phyloP scores from a whole-genome alignment of 2,113 vertebrate species.

The Varanus komodoensis region DNA sequence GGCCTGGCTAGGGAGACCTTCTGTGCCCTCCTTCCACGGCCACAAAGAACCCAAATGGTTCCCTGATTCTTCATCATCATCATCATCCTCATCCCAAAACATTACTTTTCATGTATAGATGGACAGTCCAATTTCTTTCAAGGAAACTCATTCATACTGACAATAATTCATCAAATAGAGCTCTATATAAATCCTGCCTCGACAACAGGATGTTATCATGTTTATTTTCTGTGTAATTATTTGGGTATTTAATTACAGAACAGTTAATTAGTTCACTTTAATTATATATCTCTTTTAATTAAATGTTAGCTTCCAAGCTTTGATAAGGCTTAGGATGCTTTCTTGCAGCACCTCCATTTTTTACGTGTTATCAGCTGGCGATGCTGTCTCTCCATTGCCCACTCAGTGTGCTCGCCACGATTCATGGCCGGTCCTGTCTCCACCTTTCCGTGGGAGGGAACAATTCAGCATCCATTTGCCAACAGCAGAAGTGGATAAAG shows the following conservation, averaged over 20 bases:
- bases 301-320: slow-evolving; percentile 58
- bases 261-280: slow-evolving; percentile 74
- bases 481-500: background rate
- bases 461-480: background rate
- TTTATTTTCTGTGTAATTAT: slow-evolving; percentile 80
- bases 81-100: too few relatives aligned
- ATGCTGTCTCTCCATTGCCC: background rate
- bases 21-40: background rate
- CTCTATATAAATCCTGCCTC: slow-evolving; percentile 72
- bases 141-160: slow-evolving; percentile 58
- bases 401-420: background rate
- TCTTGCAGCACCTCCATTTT: slow-evolving; percentile 36
- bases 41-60: background rate
- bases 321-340: slow-evolving; percentile 49
- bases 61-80: too few relatives aligned
- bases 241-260: slow-evolving; percentile 81
- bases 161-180: slow-evolving; percentile 75
- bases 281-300: slow-evolving; percentile 75
- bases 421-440: background rate
- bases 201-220: slow-evolving; percentile 72
- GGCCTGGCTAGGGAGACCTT: too few relatives aligned
- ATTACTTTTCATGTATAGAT: background rate
- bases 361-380: slow-evolving; percentile 34
- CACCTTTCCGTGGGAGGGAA: background rate
- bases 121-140: slow-evolving; percentile 30